These are phyloP conservation scores for Danio jaintianensis DNA, from an alignment of 2,797 vertebrate genomes.

Conservation along the genomic window DNA sequence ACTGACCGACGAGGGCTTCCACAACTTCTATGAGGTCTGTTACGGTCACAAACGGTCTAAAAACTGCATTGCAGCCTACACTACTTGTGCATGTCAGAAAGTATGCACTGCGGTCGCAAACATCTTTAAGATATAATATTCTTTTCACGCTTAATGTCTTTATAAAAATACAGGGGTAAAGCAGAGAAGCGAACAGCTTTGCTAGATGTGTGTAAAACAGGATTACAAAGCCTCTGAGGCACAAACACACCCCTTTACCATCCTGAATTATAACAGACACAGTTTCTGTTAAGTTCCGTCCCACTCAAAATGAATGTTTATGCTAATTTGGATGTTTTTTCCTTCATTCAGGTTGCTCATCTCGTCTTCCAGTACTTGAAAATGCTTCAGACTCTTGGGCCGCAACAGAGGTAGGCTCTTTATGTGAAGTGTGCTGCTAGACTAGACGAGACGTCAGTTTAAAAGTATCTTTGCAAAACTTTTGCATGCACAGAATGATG, in stretches of 20 bases:
- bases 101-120: neutral
- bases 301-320: constrained; percentile 8
- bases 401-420: constrained; percentile 85
- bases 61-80: neutral
- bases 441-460: too few species aligned
- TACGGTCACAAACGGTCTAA: neutral
- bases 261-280: constrained; percentile 20
- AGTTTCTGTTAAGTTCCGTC: neutral
- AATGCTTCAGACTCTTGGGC: constrained; percentile 91
- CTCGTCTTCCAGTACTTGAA: constrained; percentile 96
- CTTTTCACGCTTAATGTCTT: constrained; percentile 47
- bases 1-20: constrained; percentile 92
- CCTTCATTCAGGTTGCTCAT: constrained; percentile 87
- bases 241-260: constrained; percentile 19
- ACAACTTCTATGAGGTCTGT: constrained; percentile 91
- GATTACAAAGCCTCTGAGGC: constrained; percentile 40
- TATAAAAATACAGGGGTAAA: constrained; percentile 27
- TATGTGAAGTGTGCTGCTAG: neutral
- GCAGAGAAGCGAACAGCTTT: constrained; percentile 17
- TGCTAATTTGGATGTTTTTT: constrained; percentile 18
- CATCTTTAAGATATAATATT: constrained; percentile 25
- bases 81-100: constrained; percentile 1
- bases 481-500: neutral
- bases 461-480: neutral
- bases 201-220: constrained; percentile 50